Evolutionary conservation across 1,140 invertebrate genomes (phyloP), one percentile per base, ranked within the genome.

Genomic region (Zaprionus ghesquierei): DNA sequence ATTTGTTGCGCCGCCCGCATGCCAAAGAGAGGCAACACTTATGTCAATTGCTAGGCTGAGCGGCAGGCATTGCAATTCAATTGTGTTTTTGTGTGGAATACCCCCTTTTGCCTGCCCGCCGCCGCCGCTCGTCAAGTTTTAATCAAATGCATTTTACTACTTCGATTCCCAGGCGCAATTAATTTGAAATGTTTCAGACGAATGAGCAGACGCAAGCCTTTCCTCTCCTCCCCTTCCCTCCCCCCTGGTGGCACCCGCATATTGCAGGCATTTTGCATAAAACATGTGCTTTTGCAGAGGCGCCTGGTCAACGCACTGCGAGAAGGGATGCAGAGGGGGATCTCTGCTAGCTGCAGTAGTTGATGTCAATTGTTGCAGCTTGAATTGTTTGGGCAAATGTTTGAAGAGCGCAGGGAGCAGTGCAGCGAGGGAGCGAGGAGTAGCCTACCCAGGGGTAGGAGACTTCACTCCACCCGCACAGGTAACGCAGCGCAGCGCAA

Each of bases 131-230:
- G 84, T 89, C 79, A 84, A 81, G 77, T 77, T 89, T 89, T 89
- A 89, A 89, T 89, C 85, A 89, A 89, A 89, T 89, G 84, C 41
- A 46, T 51, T 51, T 51, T 69, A 54, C 81, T 87, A 79, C 84
- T 89, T 89, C 85, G 85, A 89, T 85, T 89, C 84, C 84, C 84
- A 69, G 63, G 70, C 80, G 84, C 84, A 89, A 89, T 89, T 89
- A 89, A 89, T 89, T 89, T 89, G 77, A 89, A 89, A 89, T 89
- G 84, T 89, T 89, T 80, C 68, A 81, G 61, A 46, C 66, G 68
- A 85, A 70, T 75, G 75, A 78, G 54, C 81, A 76, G 38, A 69
- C 50, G 61, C 66, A 54, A 23, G 31, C 22, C 25, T 18, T 50
- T 50, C 66, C 58, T 23, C 18, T 25, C 6, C n/a, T 20, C 27